Conservation (phyloP, 1,140 invertebrate genomes). For the Bradynema listronoti region DNA sequence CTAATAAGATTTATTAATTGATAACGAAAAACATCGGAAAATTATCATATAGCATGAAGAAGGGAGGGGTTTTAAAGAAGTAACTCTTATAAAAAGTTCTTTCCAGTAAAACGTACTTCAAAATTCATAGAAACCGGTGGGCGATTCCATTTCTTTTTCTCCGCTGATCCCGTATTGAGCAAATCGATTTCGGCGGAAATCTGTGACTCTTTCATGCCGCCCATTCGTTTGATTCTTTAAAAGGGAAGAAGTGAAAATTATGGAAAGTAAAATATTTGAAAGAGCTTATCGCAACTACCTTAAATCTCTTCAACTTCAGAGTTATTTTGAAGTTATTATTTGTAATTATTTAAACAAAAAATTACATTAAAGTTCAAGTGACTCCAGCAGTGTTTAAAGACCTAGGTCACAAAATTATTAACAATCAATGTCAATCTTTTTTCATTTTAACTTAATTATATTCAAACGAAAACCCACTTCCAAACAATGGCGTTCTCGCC, state of each 20-base stretch:
- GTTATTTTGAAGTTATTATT: too few species aligned
- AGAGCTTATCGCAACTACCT: background rate
- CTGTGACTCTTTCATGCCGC: slow-evolving; percentile 99
- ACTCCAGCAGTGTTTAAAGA: too few species aligned
- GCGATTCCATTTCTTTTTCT: slow-evolving; percentile 98
- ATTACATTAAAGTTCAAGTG: too few species aligned
- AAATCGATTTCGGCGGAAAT: slow-evolving; percentile 97
- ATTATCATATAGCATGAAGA: background rate
- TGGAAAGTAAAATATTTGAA: slow-evolving; percentile 1
- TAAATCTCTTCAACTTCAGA: too few species aligned
- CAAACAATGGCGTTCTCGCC: slow-evolving; percentile 99
- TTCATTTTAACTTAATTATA: too few species aligned
- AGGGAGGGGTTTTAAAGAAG: background rate
- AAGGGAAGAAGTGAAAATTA: slow-evolving; percentile 15
- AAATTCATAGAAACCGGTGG: slow-evolving; percentile 99
- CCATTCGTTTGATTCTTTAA: slow-evolving; percentile 92
- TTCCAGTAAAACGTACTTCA: slow-evolving; percentile 67
- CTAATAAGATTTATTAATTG: slow-evolving; percentile 59
- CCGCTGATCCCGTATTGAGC: slow-evolving; percentile 82
- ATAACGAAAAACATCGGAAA: slow-evolving; percentile 3
- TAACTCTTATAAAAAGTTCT: background rate
- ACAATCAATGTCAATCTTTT: too few species aligned
- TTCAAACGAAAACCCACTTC: slow-evolving; percentile 71
- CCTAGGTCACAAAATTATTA: too few species aligned
- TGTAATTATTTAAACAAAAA: too few species aligned